Evolutionary conservation across 2,888 invertebrate species (phyloP), one percentile per base, ranked within the genome.

Genomic region (Entomobrya multifasciata): DNA sequence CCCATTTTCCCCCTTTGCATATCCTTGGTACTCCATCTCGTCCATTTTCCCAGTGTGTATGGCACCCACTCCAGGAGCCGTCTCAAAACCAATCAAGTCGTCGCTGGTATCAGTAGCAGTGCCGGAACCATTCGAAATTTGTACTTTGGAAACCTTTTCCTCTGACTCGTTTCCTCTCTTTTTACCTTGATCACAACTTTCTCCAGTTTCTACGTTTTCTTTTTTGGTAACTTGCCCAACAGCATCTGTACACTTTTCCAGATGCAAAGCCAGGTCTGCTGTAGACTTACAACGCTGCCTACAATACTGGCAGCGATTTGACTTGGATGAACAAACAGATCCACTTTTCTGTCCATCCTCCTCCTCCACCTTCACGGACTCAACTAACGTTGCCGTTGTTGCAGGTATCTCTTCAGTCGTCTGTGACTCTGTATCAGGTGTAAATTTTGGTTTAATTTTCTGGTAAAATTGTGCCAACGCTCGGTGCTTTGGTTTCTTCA

Each of bases 211-310:
- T 41, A 87, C 74, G 11, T 83, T 79, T 13, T 84, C 85, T 55
- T 83, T 87, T 27, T 65, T 47, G 55, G 87, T 72, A 57, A 57
- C 76, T n/a, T 67, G 41, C 36, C 80, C 74, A 44, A 70, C 92
- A 41, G 94, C 94, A 90, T 94, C 95, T 8, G 93, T 93, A 92
- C 97, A 97, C 49, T 94, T 95, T 92, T 95, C 95, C 92, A 96
- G 93, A 92, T 97, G 97, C 86, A 95, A 93, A 88, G 95, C 93
- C 70, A 97, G 93, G 93, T 97, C 97, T 3, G 95, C 94, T 91
- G 96, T 96, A 30, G 96, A 96, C 93, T 97, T 97, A 93, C 97
- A 97, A 87, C 97, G 94, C 92, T 96, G 96, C 89, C 97, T 94
- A 92, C 97, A 97, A 92, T 95, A 95, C 92, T 96, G 96, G 92